Evolutionary conservation across 2,797 vertebrate genomes (phyloP), one percentile per base, ranked within the genome.

Genomic region (Antrozous pallidus): DNA sequence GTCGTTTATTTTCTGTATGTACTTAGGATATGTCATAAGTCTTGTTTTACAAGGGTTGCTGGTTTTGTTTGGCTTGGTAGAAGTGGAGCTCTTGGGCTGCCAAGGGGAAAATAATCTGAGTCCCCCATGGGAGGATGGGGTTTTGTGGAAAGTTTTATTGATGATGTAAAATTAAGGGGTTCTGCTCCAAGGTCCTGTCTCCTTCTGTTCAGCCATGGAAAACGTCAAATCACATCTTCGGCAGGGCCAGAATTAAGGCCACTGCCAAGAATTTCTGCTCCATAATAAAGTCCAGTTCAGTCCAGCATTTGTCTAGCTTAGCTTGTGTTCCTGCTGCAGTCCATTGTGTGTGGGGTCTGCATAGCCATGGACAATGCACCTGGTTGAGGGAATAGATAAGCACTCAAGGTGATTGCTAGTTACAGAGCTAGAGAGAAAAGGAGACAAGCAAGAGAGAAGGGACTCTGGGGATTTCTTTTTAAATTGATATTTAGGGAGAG

Each of bases 41-140:
- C 70, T 83, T 61, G 36, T 79, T 90, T 91, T 93, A 61, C 54
- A 70, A 94, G 79, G 70, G 31, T 74, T 63, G 45, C 79, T 78
- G 40, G 79, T 87, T 95, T 91, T 65, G 16, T 65, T 65, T n/a
- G n/a, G n/a, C n/a, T n/a, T 65, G 61, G 31, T 65, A 7, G 31
- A 65, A 65, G 31, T 65, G 61, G 31, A 65, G 61, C 14, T n/a
- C 31, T 65, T 65, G 31, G 31, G 7, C 7, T 65, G 16, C 61
- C 31, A 16, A 8, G 14, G 61, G 14, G 61, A 65, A 65, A 65
- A n/a, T n/a, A 65, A 65, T 65, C 61, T 65, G 61, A 65, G 61
- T n/a, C 8, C 31, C 61, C n/a, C 61, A 65, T 13, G 4, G 16
- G 16, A 65, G 31, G 61, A 33, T 65, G 31, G 61, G 31, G 31